Base-by-base conservation (phyloP, 1,140 invertebrate genomes). In the Parasteatoda tepidariorum region DNA sequence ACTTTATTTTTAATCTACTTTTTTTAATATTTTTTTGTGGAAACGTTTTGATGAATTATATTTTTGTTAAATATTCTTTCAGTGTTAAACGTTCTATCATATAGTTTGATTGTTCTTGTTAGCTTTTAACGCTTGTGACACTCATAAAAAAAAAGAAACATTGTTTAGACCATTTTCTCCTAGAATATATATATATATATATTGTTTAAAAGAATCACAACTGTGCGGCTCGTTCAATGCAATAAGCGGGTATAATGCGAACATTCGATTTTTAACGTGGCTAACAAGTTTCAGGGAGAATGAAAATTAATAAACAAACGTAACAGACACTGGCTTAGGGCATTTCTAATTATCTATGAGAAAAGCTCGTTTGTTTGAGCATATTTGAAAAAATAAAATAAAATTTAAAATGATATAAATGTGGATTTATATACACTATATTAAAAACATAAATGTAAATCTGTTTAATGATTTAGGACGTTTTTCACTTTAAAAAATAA, bases 41-140 rank as follows among this genome's bases (percentile, higher is more conserved):
- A 70, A 81, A 81, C 54, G 55, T 55, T 81, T 59, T 68, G 68
- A 81, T 70, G 78, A 81, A 70, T 68, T 81, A 70, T 66, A 68
- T 59, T 81, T 81, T 68, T 59, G n/a, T 59, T 30, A 81, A 81
- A 70, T 28, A 73, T 79, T 81, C 33, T 61, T 81, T 81, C 67
- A 81, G 61, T 66, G 62, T 79, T 54, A 79, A 79, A 81, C 75
- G 68, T 79, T 79, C 78, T 61, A 70, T 66, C 70, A 81, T 68
- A 81, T 81, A 81, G 78, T 81, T 81, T 81, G 78, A 81, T 81
- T 81, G 78, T 81, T 81, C 78, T 81, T 81, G 78, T 81, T 81
- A 81, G 78, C 78, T 81, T 81, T 48, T 55, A 70, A 59, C 78
- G 66, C 78, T 79, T 28, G 31, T 79, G 41, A 26, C 74, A 68